A percentile compares a stretch with the other conserved stretches of the same genome.
These are phyloP conservation scores for Caenorhabditis sulstoni DNA, from an alignment of 2,888 invertebrate species.

Conservation along the genomic window DNA sequence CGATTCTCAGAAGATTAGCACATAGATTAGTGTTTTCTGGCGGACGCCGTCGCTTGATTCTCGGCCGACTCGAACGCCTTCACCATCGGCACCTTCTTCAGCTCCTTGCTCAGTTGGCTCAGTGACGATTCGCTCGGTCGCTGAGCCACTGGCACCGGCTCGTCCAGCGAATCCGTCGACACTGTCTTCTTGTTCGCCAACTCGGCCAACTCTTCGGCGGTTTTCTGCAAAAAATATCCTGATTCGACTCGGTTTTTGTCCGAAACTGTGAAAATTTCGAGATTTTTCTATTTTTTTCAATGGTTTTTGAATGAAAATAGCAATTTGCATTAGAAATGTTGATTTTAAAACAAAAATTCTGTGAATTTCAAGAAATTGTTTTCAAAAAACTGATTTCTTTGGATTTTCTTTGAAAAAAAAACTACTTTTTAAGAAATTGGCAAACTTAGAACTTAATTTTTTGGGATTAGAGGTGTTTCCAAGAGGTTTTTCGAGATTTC, in stretches of 20 bases:
- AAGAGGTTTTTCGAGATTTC: no score
- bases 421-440: no score
- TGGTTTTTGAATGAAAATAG: conserved; percentile 6
- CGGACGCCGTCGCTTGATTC: conserved; percentile 6
- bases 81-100: conserved; percentile 39
- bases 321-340: no score
- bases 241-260: neutral
- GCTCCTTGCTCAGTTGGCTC: conserved; percentile 24
- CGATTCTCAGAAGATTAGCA: no score
- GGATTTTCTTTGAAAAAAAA: no score
- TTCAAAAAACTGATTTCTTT: no score
- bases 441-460: no score
- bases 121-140: conserved; percentile 41
- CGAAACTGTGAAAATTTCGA: neutral
- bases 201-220: conserved; percentile 28
- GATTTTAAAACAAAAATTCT: no score
- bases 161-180: conserved; percentile 46
- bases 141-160: conserved; percentile 24
- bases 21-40: no score
- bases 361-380: no score
- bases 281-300: no score
- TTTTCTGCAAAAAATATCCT: conserved; percentile 37
- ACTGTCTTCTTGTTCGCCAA: conserved; percentile 29
- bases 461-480: no score
- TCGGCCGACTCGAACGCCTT: conserved; percentile 44